phyloP scores from a whole-genome alignment of 2,888 invertebrate genomes.

The Gisinianus flammeolus region DNA sequence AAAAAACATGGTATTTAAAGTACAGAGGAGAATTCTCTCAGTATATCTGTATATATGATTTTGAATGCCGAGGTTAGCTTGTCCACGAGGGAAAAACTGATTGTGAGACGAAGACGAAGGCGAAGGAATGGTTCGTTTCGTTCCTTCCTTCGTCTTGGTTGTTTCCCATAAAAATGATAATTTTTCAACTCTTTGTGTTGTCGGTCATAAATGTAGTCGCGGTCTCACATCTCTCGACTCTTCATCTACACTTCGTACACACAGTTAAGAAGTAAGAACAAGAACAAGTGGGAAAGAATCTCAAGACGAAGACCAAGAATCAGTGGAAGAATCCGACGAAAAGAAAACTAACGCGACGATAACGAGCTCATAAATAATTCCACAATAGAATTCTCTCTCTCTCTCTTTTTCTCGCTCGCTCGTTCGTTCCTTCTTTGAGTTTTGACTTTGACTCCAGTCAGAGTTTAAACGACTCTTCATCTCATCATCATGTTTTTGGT shows the following conservation, averaged over 20 bases:
- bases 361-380: slow-evolving; percentile 39
- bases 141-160: no score
- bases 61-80: no score
- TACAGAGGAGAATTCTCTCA: not conserved
- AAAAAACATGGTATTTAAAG: not conserved
- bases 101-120: no score
- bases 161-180: slow-evolving; percentile 36
- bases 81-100: no score
- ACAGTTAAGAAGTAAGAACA: not conserved
- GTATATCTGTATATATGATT: no score
- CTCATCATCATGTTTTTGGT: slow-evolving; percentile 18
- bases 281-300: not conserved
- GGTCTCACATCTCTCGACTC: not conserved
- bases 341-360: slow-evolving; percentile 35
- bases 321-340: slow-evolving; percentile 9
- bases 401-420: no score
- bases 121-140: no score
- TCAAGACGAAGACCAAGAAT: not conserved
- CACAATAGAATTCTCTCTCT: slow-evolving; percentile 37
- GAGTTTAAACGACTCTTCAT: slow-evolving; percentile 37
- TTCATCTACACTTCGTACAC: no score
- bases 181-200: slow-evolving; percentile 22
- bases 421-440: no score
- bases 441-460: slow-evolving; percentile 36
- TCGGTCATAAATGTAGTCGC: slow-evolving; percentile 30